Conservation (phyloP, 1,140 invertebrate genomes). For the Sinonovacula constricta region DNA sequence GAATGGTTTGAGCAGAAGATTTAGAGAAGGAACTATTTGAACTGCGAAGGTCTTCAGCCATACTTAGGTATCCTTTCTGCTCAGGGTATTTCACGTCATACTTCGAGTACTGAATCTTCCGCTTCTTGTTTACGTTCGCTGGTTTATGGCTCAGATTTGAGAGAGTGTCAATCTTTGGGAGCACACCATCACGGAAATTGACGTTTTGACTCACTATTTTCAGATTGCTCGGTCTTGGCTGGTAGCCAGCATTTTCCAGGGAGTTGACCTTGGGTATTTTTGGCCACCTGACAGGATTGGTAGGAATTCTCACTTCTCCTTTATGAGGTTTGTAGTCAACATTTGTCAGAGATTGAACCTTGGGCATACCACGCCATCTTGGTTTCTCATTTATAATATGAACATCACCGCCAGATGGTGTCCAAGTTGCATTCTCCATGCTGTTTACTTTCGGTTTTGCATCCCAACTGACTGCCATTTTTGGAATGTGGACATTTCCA, state of each 20-base stretch:
- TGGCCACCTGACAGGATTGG: conserved; percentile 29
- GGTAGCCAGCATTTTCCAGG: conserved; percentile 90
- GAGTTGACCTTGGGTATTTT: conserved; percentile 87
- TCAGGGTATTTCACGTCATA: conserved; percentile 28
- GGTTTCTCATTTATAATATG: conserved; percentile 85
- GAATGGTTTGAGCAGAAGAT: not conserved
- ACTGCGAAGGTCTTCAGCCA: conserved; percentile 25
- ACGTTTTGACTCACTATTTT: conserved; percentile 83
- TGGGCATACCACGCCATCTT: conserved; percentile 86
- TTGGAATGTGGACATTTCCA: conserved; percentile 65
- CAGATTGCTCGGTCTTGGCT: conserved; percentile 41
- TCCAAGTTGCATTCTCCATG: conserved; percentile 64
- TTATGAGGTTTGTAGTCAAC: conserved; percentile 53
- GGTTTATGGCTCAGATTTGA: conserved; percentile 68
- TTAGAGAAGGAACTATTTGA: not conserved
- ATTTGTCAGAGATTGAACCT: conserved; percentile 66
- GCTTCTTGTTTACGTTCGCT: conserved; percentile 54
- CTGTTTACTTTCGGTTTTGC: conserved; percentile 66
- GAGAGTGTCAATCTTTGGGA: conserved; percentile 59
- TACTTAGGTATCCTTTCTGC: conserved; percentile 50
- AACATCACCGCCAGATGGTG: conserved; percentile 63
- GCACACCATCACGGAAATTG: conserved; percentile 80
- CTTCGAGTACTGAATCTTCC: conserved; percentile 36
- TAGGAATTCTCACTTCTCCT: conserved; percentile 28
- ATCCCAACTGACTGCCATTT: conserved; percentile 85